A percentile compares a stretch with the other conserved stretches of the same genome.
phyloP scores from a whole-genome alignment of 2,113 vertebrate genomes.

The Loxodonta africana region DNA sequence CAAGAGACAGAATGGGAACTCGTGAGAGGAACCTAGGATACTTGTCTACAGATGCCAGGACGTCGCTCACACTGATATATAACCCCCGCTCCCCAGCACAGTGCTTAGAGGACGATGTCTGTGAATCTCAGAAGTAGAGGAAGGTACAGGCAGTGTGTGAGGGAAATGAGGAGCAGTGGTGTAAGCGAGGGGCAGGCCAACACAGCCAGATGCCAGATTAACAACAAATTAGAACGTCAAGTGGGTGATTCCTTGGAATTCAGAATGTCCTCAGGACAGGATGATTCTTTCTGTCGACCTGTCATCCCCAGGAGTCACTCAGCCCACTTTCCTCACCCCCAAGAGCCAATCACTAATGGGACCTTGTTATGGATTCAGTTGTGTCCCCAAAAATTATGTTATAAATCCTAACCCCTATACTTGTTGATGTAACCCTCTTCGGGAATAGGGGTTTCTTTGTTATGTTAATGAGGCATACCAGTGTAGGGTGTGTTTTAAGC shows the following conservation, averaged over 20 bases:
- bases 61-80: background rate
- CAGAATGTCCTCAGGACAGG: background rate
- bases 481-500: too few relatives aligned
- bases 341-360: background rate
- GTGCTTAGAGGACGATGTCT: background rate
- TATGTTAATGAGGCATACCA: too few relatives aligned
- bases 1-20: background rate
- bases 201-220: background rate
- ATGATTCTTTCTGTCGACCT: background rate
- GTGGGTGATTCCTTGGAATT: background rate
- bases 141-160: background rate
- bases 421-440: too few relatives aligned
- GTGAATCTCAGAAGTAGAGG: background rate
- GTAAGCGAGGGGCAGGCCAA: background rate
- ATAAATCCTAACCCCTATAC: too few relatives aligned
- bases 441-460: too few relatives aligned
- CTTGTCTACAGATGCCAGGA: background rate
- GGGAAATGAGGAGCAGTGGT: background rate
- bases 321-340: background rate
- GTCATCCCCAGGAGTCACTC: background rate
- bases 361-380: too few relatives aligned
- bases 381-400: too few relatives aligned
- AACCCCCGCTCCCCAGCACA: background rate
- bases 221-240: background rate
- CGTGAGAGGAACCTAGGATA: fast-evolving